These are phyloP conservation scores for Colletes latitarsis DNA, from an alignment of 1,140 invertebrate genomes.

Conservation along the genomic window DNA sequence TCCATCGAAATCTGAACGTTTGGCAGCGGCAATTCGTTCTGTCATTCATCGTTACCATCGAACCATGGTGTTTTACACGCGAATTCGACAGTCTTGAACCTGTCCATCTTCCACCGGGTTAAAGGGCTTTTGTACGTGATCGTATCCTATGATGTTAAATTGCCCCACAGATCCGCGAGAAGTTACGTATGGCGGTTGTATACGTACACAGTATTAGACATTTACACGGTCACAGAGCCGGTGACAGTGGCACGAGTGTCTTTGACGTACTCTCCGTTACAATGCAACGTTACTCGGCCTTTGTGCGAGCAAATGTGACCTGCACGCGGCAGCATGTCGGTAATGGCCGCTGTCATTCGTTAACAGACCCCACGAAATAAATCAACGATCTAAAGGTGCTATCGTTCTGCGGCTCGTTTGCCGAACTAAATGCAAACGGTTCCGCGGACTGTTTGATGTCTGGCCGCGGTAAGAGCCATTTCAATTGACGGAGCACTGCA, in stretches of 20 bases:
- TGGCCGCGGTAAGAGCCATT: background rate
- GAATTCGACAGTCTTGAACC: slow-evolving; percentile 58
- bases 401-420: slow-evolving; percentile 48
- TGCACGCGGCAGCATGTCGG: slow-evolving; percentile 44
- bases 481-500: background rate
- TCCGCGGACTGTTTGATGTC: slow-evolving; percentile 1
- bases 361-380: slow-evolving; percentile 49
- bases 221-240: slow-evolving; percentile 55
- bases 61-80: slow-evolving; percentile 16
- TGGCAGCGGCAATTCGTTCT: background rate
- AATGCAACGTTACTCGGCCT: slow-evolving; percentile 53
- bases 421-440: background rate
- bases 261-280: slow-evolving; percentile 65
- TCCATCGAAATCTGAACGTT: background rate
- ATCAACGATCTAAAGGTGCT: slow-evolving; percentile 55
- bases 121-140: slow-evolving; percentile 60
- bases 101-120: slow-evolving; percentile 47
- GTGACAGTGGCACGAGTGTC: slow-evolving; percentile 61
- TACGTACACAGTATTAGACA: slow-evolving; percentile 54
- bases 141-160: slow-evolving; percentile 54
- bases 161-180: slow-evolving; percentile 36
- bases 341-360: slow-evolving; percentile 53
- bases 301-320: slow-evolving; percentile 58
- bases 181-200: slow-evolving; percentile 32
- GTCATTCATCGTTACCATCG: slow-evolving; percentile 22